These are phyloP conservation scores for Litoditis marina DNA, from an alignment of 2,888 invertebrate species.

Conservation along the genomic window DNA sequence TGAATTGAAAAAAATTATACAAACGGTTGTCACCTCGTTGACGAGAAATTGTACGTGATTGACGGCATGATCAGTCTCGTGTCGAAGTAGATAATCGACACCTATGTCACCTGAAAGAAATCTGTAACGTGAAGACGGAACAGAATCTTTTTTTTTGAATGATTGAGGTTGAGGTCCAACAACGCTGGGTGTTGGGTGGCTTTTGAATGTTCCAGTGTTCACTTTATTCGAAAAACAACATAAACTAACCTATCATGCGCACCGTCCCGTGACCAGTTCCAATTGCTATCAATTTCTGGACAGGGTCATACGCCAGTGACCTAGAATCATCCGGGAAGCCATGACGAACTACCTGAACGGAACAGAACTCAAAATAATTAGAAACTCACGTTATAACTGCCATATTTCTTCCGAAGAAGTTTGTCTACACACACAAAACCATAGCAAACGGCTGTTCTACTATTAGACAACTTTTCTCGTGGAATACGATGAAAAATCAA, in stretches of 20 bases:
- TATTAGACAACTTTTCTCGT: too few species aligned
- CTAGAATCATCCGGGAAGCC: constrained; percentile 97
- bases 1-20: background rate
- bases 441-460: too few species aligned
- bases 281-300: constrained; percentile 91
- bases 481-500: too few species aligned
- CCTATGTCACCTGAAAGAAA: constrained; percentile 73
- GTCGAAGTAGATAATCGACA: constrained; percentile 88
- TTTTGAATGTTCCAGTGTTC: too few species aligned
- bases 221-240: too few species aligned
- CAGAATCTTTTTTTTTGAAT: too few species aligned
- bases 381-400: too few species aligned
- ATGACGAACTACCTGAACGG: constrained; percentile 77
- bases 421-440: too few species aligned
- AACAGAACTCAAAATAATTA: too few species aligned
- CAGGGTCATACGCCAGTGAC: constrained; percentile 93
- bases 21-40: constrained; percentile 72
- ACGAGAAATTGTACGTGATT: constrained; percentile 87
- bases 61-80: constrained; percentile 73
- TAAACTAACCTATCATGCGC: constrained; percentile 27
- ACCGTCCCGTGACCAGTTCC: constrained; percentile 70
- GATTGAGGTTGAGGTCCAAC: too few species aligned
- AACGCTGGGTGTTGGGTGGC: too few species aligned
- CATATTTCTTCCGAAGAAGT: too few species aligned
- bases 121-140: background rate